Base-by-base conservation (phyloP, 2,113 vertebrate genomes). In the Corythaixoides concolor region DNA sequence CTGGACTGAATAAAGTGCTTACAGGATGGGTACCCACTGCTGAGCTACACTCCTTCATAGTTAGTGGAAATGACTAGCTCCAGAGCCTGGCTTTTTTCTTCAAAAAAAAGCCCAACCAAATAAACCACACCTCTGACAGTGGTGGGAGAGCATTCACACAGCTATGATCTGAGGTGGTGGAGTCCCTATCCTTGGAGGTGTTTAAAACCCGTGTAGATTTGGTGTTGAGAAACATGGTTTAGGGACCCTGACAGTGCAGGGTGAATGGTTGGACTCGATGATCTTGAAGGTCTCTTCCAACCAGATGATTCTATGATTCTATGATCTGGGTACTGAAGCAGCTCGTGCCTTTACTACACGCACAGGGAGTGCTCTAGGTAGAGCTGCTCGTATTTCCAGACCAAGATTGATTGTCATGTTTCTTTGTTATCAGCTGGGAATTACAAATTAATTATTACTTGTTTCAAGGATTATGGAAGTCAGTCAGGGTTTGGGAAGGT, bases 341-440 rank as follows among this genome's bases (percentile, higher is more conserved):
- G 72, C 52, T 21, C 19, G 28, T 5, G 1, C 28, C 58, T 83
- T 24, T 22, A 5, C 39, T 19, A 4, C n/a, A 28, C 1, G 0
- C 12, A 17, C 18, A 21, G 16, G 28, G 24, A 41, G 8, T 4
- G 7, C 49, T 60, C 22, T 15, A 49, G 7, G 15, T 21, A 56
- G 53, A 37, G 32, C 12, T 62, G 27, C 53, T 79, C 60, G 37
- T 33, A 50, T 12, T 45, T 69, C 20, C 62, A 69, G 55, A 85
- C 20, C 23, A 58, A 52, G 20, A 43, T 0, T 37, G 14, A 80
- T 39, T 3, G 2, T 45, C 32, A 15, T 3, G 7, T 39, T 64
- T 26, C 35, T 85, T 52, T 76, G 35, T 1, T n/a, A 70, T 28
- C 49, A 70, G 35, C 23, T 76, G 28, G 33, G 33, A 80, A 85